phyloP scores from a whole-genome alignment of 2,113 vertebrate species.

The Calcarius ornatus region DNA sequence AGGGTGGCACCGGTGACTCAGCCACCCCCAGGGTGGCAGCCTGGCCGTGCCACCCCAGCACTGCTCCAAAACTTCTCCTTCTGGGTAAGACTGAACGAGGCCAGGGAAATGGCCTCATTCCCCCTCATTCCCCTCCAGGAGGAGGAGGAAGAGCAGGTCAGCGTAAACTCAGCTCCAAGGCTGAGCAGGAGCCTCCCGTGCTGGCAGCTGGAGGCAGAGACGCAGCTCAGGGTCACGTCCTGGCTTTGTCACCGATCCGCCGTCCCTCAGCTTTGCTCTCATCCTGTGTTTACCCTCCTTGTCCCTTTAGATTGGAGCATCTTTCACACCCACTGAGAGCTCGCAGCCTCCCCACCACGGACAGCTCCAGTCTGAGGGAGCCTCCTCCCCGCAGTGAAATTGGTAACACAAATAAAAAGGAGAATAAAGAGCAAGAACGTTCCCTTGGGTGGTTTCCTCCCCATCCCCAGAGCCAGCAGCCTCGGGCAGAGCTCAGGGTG shows the following conservation, averaged over 20 bases:
- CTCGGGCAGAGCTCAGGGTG: background rate
- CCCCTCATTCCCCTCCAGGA: background rate
- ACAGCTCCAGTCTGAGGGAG: background rate
- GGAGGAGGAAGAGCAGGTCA: background rate
- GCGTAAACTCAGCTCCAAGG: background rate
- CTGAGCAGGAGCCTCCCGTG: background rate
- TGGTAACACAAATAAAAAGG: background rate
- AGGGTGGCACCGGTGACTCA: background rate
- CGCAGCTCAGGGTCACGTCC: background rate
- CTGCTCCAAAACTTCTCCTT: background rate
- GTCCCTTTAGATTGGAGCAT: background rate
- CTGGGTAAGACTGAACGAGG: background rate
- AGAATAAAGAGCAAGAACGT: background rate
- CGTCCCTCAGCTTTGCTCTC: background rate
- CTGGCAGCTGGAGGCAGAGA: background rate
- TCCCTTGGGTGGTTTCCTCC: background rate
- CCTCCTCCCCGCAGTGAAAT: background rate
- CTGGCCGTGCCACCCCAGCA: background rate
- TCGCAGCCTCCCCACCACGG: rapidly evolving
- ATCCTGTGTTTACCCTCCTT: background rate
- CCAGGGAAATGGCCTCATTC: background rate
- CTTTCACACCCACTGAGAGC: background rate
- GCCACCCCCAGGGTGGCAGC: background rate
- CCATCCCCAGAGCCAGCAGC: background rate
- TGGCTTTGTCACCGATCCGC: background rate